Base-by-base conservation (phyloP, 2,888 invertebrate species). In the Leptura quadrifasciata region DNA sequence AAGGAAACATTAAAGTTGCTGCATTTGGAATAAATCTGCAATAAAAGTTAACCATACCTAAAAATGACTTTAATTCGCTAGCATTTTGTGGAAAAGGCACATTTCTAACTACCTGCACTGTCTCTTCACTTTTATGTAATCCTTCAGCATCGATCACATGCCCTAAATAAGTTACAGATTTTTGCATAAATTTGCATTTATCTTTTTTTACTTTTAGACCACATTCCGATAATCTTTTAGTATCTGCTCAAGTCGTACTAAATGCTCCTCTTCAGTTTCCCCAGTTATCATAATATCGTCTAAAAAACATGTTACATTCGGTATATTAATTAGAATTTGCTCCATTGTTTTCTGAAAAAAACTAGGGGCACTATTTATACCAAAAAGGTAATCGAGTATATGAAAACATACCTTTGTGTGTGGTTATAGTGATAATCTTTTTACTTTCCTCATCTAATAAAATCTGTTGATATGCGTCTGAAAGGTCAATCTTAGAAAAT, bases 401-500 rank as follows among this genome's bases (percentile, higher is more conserved):
- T 18, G 39, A 8, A 20, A 63, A 72, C 18, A 72, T 20, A 20
- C 61, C 72, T 39, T 63, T 72, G 63, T 72, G 72, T 52, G 60
- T 72, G 9, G 31, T 39, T 47, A 21, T 27, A 58, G 58, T 58
- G 2, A 12, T 21, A 10, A 58, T 20, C 24, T 58, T 58, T 24
- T 24, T 60, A 17, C 61, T 61, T 63, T 72, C 72, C 18, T 60
- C 21, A 52, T n/a, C n/a, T n/a, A n/a, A n/a, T n/a, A n/a, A n/a
- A n/a, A n/a, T n/a, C n/a, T n/a, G n/a, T n/a, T n/a, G 47, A 63
- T 77, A 81, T 76, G 81, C 77, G n/a, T 76, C 81, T 72, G 80
- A 84, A 15, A 84, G 72, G 20, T 81, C 47, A 21, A 84, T 52
- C n/a, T n/a, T n/a, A n/a, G n/a, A n/a, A n/a, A n/a, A n/a, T n/a